A percentile compares a stretch with the other conserved stretches of the same genome.
Evolutionary conservation across 2,113 vertebrate genomes (phyloP).

Genomic region (Garra rufa): DNA sequence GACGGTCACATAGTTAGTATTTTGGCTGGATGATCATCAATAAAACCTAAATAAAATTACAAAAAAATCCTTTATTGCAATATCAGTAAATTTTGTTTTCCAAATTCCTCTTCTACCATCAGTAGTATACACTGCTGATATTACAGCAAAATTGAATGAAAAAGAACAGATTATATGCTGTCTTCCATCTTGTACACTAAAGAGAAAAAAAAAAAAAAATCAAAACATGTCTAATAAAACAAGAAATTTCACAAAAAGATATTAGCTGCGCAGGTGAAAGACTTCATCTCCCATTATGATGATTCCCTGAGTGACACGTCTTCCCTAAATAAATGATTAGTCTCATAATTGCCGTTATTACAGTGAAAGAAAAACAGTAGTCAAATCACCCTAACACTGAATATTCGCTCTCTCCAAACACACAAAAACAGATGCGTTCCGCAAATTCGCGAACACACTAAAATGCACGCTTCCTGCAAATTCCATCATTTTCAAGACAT

Average conservation of each 20-base stretch:
- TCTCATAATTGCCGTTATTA: conserved; percentile 54
- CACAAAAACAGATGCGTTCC: conserved; percentile 38
- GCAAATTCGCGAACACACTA: conserved; percentile 28
- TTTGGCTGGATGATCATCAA: not conserved
- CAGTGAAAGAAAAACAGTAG: conserved; percentile 44
- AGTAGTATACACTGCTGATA: not conserved
- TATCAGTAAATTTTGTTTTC: too few species aligned
- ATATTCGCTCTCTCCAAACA: conserved; percentile 44
- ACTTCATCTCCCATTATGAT: conserved; percentile 12
- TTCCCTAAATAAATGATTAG: conserved; percentile 57
- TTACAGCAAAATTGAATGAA: not conserved
- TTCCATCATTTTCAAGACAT: conserved; percentile 58
- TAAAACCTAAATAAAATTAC: not conserved
- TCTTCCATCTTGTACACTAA: not conserved
- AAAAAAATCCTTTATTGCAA: too few species aligned
- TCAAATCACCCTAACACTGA: conserved; percentile 37
- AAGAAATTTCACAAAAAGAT: not conserved
- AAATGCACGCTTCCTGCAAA: conserved; percentile 49
- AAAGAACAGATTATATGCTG: not conserved
- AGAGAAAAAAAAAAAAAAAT: not conserved
- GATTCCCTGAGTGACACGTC: conserved; percentile 18
- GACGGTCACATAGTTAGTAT: too few species aligned
- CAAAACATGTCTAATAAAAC: not conserved
- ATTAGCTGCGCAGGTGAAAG: not conserved
- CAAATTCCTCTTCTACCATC: not conserved